A percentile compares a stretch with the other conserved stretches of the same genome.
Evolutionary conservation across 2,113 vertebrate genomes (phyloP).

Genomic region (Macheiramphus alcinus): DNA sequence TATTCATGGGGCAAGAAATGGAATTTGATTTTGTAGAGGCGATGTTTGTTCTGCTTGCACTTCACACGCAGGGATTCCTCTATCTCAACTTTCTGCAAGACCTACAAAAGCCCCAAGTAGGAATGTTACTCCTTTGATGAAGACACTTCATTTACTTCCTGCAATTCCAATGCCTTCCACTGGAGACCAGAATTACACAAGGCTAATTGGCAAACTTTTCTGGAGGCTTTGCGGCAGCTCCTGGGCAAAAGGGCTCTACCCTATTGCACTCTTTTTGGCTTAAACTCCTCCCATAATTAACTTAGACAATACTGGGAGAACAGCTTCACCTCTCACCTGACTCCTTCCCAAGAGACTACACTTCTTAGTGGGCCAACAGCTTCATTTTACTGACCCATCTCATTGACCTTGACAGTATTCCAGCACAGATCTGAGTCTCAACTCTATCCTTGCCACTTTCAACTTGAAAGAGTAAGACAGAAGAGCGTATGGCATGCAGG

Average conservation of each 20-base stretch:
- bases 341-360: not conserved
- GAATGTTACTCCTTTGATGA: not conserved
- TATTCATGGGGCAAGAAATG: conserved; percentile 80
- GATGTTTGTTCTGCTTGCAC: conserved; percentile 66
- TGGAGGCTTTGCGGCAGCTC: not conserved
- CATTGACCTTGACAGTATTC: not conserved
- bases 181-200: not conserved
- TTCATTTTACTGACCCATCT: not conserved
- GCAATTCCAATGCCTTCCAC: not conserved
- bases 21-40: conserved; percentile 82
- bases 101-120: conserved; percentile 65
- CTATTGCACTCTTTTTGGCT: not conserved
- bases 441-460: not conserved
- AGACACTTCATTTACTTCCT: not conserved
- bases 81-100: conserved; percentile 87
- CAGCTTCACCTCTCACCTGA: not conserved
- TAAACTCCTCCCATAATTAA: not conserved
- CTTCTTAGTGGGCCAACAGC: not conserved
- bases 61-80: conserved; percentile 79
- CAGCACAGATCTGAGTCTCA: not conserved
- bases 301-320: not conserved
- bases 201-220: not conserved
- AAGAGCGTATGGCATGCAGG: not conserved
- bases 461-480: not conserved
- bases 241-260: not conserved